Evolutionary conservation across 2,113 vertebrate species (phyloP).

Genomic region (Syrmaticus mikado): DNA sequence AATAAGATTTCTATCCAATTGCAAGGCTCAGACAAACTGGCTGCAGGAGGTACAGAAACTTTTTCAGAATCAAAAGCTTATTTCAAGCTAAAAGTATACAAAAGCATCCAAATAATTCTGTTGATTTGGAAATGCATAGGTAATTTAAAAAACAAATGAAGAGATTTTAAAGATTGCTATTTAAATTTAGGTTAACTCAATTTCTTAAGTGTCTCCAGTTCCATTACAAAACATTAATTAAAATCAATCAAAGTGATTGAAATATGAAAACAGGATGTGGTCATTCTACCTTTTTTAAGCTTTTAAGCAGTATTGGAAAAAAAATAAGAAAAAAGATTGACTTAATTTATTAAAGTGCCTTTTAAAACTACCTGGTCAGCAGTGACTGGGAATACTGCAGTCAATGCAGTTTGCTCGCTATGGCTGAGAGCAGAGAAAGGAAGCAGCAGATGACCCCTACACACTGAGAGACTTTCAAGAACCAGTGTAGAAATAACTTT

Average conservation of each 20-base stretch:
- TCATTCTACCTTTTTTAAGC: background rate
- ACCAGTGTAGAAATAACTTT: too few relatives aligned
- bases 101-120: background rate
- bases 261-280: background rate
- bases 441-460: background rate
- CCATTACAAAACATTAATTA: background rate
- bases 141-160: background rate
- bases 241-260: background rate
- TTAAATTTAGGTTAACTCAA: background rate
- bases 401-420: background rate
- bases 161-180: background rate
- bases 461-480: background rate
- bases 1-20: background rate
- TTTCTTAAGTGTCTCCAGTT: background rate
- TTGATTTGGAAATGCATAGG: background rate
- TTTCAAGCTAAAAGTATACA: background rate
- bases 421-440: background rate
- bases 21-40: background rate
- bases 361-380: background rate
- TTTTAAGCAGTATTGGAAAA: background rate
- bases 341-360: background rate
- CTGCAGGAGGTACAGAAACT: background rate
- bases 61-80: background rate
- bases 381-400: background rate
- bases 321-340: background rate